Base-by-base conservation (phyloP, 2,888 invertebrate species). In the Plagodis pulveraria region DNA sequence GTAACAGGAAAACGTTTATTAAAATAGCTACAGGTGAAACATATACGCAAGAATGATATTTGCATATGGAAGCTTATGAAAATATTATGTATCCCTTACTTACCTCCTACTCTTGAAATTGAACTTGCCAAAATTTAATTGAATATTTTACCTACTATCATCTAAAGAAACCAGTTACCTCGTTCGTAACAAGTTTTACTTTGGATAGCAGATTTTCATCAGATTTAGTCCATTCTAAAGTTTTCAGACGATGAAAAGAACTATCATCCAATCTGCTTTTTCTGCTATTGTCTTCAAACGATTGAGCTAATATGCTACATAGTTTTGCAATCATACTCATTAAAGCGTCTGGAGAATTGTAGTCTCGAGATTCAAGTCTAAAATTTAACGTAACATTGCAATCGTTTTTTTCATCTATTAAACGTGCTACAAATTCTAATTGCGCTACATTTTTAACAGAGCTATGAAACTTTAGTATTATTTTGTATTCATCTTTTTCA, bases 391-490 rank as follows among this genome's bases (percentile, higher is more conserved):
- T 50, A 5, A 59, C 36, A 0, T 32, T 43, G 45, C 67, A 67
- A 44, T 67, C 61, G 35, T 73, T 62, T n/a, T 67, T 70, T 46
- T 81, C 71, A 66, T 93, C 93, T 6, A 89, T 85, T 47, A 94
- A 78, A 1, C 91, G 84, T 59, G 93, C 78, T 10, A 94, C 74
- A 58, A 94, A 77, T 55, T 90, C 84, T 42, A 94, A 74, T 8
- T 94, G 72, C 5, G 93, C 88, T 0, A 91, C 94, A 68, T 94
- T 94, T 0, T 93, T 94, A 0, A 94, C 72, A 6, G 93, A 84
- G 75, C 94, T 94, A 72, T 94, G 94, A 53, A 94, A 83, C 59
- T 94, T 86, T 65, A 94, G 91, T 56, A 94, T 72, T 38, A 94
- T 77, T 1, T 93, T 93, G 78, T 85, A 77, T 58, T 82, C 68